Evolutionary conservation across 2,113 vertebrate genomes (phyloP).

Genomic region (Fulmarus glacialis): DNA sequence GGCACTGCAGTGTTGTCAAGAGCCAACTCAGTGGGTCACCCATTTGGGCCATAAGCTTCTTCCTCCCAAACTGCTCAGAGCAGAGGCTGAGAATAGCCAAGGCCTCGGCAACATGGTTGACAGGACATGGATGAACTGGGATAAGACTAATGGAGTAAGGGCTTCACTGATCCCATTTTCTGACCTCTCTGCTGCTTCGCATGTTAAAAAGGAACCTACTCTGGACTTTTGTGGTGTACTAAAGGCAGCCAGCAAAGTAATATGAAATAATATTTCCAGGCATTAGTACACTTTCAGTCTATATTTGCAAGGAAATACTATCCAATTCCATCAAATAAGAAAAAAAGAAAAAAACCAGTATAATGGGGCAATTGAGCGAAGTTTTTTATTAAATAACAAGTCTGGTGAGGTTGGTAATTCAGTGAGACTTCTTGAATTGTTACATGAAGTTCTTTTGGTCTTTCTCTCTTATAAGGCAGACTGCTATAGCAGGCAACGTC

Average conservation of each 20-base stretch:
- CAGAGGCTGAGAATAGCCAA: background rate
- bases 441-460: background rate
- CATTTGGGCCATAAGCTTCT: background rate
- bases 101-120: fast-evolving
- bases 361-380: fast-evolving
- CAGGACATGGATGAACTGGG: background rate
- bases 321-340: background rate
- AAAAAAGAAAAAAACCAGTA: background rate
- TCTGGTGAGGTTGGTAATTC: background rate
- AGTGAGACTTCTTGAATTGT: background rate
- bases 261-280: background rate
- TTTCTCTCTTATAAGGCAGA: background rate
- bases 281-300: background rate
- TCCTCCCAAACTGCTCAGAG: background rate
- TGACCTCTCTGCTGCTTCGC: background rate
- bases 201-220: background rate
- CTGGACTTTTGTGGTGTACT: no score
- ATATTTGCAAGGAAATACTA: background rate
- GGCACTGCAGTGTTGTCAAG: background rate
- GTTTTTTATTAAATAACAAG: background rate
- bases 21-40: background rate
- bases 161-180: background rate
- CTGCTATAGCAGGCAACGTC: background rate
- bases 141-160: background rate
- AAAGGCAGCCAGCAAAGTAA: background rate